Conservation (phyloP, 2,113 vertebrate genomes). For the Barbus barbus region DNA sequence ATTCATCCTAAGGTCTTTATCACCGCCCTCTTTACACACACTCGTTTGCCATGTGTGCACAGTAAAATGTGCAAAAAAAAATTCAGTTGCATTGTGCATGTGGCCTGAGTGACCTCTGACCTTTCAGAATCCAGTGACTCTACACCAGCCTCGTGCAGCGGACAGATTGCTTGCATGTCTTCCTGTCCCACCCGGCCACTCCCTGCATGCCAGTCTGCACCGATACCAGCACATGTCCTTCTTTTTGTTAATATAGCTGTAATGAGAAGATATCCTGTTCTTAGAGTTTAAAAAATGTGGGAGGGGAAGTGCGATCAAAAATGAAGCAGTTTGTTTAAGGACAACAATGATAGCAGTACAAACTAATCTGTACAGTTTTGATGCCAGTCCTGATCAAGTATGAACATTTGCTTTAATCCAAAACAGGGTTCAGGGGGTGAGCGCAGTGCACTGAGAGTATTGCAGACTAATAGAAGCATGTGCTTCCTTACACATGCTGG, state of each 20-base stretch:
- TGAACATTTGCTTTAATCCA: background rate
- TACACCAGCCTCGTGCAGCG: background rate
- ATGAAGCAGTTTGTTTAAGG: constrained; percentile 1
- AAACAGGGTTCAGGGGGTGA: background rate
- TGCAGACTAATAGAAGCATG: background rate
- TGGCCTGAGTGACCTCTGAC: background rate
- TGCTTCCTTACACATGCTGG: constrained; percentile 17
- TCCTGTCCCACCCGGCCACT: background rate
- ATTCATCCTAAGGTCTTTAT: constrained; percentile 5
- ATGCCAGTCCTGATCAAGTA: background rate
- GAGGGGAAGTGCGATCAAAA: background rate
- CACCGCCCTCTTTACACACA: background rate
- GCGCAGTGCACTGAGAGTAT: too few relatives aligned
- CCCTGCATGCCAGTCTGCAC: constrained; percentile 10
- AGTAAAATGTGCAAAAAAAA: background rate
- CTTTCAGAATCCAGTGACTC: background rate
- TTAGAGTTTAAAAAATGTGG: background rate
- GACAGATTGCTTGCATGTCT: background rate
- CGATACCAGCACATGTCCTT: constrained; percentile 9
- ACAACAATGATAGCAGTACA: background rate
- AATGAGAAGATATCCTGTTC: background rate
- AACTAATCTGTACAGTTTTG: background rate
- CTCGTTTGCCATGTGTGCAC: background rate
- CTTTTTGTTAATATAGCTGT: background rate
- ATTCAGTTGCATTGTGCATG: background rate